Base-by-base conservation (phyloP, 2,888 invertebrate genomes). In the Metellina segmentata region DNA sequence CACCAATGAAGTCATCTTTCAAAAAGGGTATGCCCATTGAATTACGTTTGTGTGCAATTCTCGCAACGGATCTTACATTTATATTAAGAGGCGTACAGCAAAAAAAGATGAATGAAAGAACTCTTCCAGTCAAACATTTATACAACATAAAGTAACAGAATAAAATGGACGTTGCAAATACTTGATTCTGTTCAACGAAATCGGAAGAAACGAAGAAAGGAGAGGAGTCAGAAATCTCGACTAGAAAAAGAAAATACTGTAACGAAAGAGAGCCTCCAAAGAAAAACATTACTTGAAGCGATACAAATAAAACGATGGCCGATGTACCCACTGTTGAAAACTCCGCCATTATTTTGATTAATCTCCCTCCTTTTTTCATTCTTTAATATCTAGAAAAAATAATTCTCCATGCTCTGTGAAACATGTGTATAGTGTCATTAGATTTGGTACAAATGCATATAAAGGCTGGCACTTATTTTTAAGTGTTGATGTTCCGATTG, bases 161-260 rank as follows among this genome's bases (percentile, higher is more conserved):
- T 61, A 61, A 61, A 61, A 61, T 61, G 61, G 61, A 61, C 61
- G 61, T 61, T 61, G 61, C 61, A 61, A 61, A 61, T 61, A 61
- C 61, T 61, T 34, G 34, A 34, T 34, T 61, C 61, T 61, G 61
- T 16, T 61, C 13, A 61, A 61, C 9, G 34, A 61, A 16, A 61
- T 61, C 61, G 61, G 61, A 61, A 61, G 61, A 11, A 61, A 16
- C 61, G 61, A 16, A 61, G 61, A 61, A 61, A 61, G 61, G 13
- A 34, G 34, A 61, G 61, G 61, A 61, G 13, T 61, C 61, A 16
- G 61, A 61, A 61, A 61, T 61, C 61, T 61, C 61, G 13, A 61
- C 13, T 61, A 16, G 61, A 61, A 61, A 61, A 61, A 61, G 61
- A 61, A 61, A 61, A 61, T 61, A 61, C 11, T 61, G 61, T 61